These are phyloP conservation scores for Zaprionus taronus DNA, from an alignment of 1,140 invertebrate species.

Conservation along the genomic window DNA sequence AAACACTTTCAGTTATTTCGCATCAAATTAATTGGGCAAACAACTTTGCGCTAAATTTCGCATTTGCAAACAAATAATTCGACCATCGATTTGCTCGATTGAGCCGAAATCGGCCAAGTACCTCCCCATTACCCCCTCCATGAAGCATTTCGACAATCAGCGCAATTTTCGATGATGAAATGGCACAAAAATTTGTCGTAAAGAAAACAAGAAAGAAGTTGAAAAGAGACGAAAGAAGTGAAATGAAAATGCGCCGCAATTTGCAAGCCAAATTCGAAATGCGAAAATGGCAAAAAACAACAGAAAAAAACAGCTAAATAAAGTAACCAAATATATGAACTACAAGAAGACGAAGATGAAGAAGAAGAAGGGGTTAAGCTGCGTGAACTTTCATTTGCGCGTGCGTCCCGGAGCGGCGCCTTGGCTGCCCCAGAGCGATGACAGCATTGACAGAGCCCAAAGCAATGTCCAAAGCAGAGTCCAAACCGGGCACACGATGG, in stretches of 20 bases:
- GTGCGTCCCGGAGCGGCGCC: slow-evolving; percentile 42
- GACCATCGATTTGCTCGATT: slow-evolving; percentile 41
- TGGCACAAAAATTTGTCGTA: slow-evolving; percentile 59
- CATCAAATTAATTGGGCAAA: slow-evolving; percentile 41
- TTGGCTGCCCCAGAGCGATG: slow-evolving; percentile 60
- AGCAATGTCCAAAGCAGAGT: slow-evolving; percentile 13
- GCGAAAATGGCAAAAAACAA: slow-evolving; percentile 27
- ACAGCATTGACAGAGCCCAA: slow-evolving; percentile 38
- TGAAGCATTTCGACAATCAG: slow-evolving; percentile 45
- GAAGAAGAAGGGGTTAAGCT: slow-evolving; percentile 27
- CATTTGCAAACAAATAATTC: slow-evolving; percentile 35
- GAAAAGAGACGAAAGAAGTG: slow-evolving; percentile 22
- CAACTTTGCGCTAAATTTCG: slow-evolving; percentile 56
- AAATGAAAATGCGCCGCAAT: slow-evolving; percentile 38
- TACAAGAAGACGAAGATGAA: slow-evolving; percentile 33
- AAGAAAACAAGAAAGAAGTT: not conserved
- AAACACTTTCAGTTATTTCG: slow-evolving; percentile 1
- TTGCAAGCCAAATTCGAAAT: slow-evolving; percentile 35
- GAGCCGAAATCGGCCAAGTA: slow-evolving; percentile 34
- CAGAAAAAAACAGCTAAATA: slow-evolving; percentile 2
- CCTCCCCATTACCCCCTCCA: not conserved
- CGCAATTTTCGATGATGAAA: slow-evolving; percentile 76
- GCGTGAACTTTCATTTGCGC: slow-evolving; percentile 69
- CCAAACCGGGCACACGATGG: slow-evolving; percentile 12
- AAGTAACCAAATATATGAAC: slow-evolving; percentile 15